Base-by-base conservation (phyloP, 2,797 vertebrate genomes). In the Benthosema pterotum region DNA sequence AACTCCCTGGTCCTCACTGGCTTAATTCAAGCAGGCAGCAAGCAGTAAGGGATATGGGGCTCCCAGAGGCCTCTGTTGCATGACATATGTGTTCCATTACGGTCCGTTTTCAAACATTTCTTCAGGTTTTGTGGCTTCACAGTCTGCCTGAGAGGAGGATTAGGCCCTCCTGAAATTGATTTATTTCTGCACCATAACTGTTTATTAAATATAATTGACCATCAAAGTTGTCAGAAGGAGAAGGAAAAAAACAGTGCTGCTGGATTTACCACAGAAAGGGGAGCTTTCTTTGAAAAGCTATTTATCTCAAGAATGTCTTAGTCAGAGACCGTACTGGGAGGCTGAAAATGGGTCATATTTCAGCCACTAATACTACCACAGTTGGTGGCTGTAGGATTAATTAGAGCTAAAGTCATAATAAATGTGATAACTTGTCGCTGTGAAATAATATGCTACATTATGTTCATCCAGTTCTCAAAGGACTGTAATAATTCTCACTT, bases 191-290 rank as follows among this genome's bases (percentile, higher is more conserved):
- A 68, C 83, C 82, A 86, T 80, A 89, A 90, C 91, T 93, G 87
- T 92, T 93, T 91, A 92, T 93, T 92, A 91, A 92, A 92, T 90
- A 93, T 92, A 93, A 93, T 91, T 91, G 87, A 88, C 90, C 92
- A 90, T 93, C 91, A 93, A 91, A 91, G 88, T 87, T 91, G 87
- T 93, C 88, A 89, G 70, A 79, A 80, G 75, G 49, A 81, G 71
- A 78, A 75, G 69, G 71, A 73, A 53, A 49, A 72, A 75, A 80
- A 83, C 63, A 61, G 69, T 79, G 74, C 72, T 68, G 67, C 75
- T 73, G 58, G 61, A 71, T 65, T 78, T 14, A 82, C 87, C 83
- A 70, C 88, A 86, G 74, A 85, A 89, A 79, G 69, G 71, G 57
- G 66, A 71, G 67, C 67, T 83, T 88, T 87, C 70, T 83, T 83